Conservation (phyloP, 2,888 invertebrate species). For the Acronicta aceris region DNA sequence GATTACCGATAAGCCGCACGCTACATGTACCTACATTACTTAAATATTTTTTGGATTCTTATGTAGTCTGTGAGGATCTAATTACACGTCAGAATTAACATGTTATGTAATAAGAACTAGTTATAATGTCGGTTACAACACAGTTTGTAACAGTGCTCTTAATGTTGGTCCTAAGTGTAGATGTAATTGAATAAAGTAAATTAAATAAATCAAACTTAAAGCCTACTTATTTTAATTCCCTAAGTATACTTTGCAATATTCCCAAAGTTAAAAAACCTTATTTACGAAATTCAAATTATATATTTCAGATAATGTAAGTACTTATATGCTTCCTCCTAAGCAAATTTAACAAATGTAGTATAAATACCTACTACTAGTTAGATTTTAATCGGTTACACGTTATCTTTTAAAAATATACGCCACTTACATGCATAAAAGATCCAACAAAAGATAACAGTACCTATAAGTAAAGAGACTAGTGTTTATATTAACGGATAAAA, state of each 20-base stretch:
- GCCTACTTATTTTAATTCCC: too few relatives aligned
- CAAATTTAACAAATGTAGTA: not conserved
- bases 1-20: conserved; percentile 82
- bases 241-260: too few relatives aligned
- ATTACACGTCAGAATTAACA: conserved; percentile 5
- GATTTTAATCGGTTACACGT: conserved; percentile 34
- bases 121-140: too few relatives aligned
- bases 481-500: conserved; percentile 16
- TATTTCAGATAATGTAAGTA: not conserved
- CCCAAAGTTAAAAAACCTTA: too few relatives aligned
- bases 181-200: too few relatives aligned
- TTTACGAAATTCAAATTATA: too few relatives aligned
- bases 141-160: too few relatives aligned
- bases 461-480: conserved; percentile 5
- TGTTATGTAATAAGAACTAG: not conserved
- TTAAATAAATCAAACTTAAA: too few relatives aligned
- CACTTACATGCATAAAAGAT: conserved; percentile 31
- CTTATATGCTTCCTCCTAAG: not conserved
- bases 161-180: too few relatives aligned
- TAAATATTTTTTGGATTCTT: conserved; percentile 61
- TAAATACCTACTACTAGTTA: conserved; percentile 8
- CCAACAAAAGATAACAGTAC: conserved; percentile 38
- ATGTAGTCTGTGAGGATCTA: conserved; percentile 58
- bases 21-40: conserved; percentile 73
- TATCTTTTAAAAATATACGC: conserved; percentile 31